Base-by-base conservation (phyloP, 1,140 invertebrate genomes). In the Forficula auricularia region DNA sequence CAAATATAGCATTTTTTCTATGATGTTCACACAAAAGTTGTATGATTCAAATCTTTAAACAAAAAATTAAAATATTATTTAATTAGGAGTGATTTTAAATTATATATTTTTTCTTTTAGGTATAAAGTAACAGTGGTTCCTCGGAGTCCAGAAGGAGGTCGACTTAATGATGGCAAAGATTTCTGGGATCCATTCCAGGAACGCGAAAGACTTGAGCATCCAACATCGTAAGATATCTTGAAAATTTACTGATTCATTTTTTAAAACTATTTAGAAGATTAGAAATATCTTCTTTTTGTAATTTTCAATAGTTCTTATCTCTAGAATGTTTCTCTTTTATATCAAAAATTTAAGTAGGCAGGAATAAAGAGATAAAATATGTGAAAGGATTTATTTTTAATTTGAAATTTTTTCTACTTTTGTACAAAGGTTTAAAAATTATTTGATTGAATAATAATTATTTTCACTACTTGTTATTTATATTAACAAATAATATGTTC, bases 181-280 rank as follows among this genome's bases (percentile, higher is more conserved):
- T 81, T 73, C 51, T 55, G 46, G 34, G 73, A 85, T 62, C 82
- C 82, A 0, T 84, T 85, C 56, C 61, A 63, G 16, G 73, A 77
- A 48, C 65, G 81, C 32, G 22, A 27, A 6, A 71, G 73, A 47
- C 59, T 79, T 49, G 73, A 75, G 15, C 77, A 82, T 62, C 76
- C 81, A 38, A 82, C 80, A 40, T 80, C 80, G 81, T 84, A 71
- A 80, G 78, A 72, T 14, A 6, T 32, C 8, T 32, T 32, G 30
- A 8, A 16, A 41, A 15, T 30, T 22, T 19, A 12, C 12, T 38
- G 19, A 33, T 38, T 42, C 42, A 42, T 31, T 37, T 47, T 42
- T 22, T 47, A 18, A 15, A 33, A 32, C 20, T 35, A 16, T 45
- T 49, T 31, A 40, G 44, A 32, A 51, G 44, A 20, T 42, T 48